A percentile compares a stretch with the other conserved stretches of the same genome.
phyloP scores from a whole-genome alignment of 1,140 invertebrate species.

The Listronotus bonariensis region DNA sequence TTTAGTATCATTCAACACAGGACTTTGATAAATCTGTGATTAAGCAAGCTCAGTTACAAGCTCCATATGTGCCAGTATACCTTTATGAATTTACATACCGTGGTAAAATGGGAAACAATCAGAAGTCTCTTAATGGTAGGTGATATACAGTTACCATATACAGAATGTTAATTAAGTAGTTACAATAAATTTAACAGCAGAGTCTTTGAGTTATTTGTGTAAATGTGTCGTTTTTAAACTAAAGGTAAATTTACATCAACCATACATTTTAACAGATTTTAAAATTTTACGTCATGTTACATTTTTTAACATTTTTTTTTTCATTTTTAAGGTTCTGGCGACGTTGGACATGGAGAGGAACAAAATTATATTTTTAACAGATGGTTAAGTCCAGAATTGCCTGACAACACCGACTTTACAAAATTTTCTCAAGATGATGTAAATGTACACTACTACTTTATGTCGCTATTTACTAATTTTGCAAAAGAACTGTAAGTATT shows the following conservation, averaged over 20 bases:
- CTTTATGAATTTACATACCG: constrained; percentile 27
- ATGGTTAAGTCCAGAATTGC: constrained; percentile 26
- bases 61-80: constrained; percentile 23
- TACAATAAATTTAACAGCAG: no score
- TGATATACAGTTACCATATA: no score
- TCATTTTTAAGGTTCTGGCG: constrained; percentile 15
- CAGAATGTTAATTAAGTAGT: no score
- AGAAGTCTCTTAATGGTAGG: constrained; percentile 15
- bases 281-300: no score
- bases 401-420: constrained; percentile 21
- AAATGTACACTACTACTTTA: constrained; percentile 17
- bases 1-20: constrained; percentile 30
- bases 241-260: no score
- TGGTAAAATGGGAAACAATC: constrained; percentile 28
- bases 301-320: no score
- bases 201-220: no score
- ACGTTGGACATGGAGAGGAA: constrained; percentile 25
- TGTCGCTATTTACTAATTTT: constrained; percentile 31
- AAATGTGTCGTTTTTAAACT: no score
- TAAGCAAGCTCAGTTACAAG: constrained; percentile 25
- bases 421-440: constrained; percentile 22
- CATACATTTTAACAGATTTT: no score
- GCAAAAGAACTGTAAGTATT: constrained; percentile 25
- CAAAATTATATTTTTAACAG: constrained; percentile 29
- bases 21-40: constrained; percentile 31